Conservation (phyloP, 53 echinoderm and acorn worm genomes). For the Holothuria leucospilota region DNA sequence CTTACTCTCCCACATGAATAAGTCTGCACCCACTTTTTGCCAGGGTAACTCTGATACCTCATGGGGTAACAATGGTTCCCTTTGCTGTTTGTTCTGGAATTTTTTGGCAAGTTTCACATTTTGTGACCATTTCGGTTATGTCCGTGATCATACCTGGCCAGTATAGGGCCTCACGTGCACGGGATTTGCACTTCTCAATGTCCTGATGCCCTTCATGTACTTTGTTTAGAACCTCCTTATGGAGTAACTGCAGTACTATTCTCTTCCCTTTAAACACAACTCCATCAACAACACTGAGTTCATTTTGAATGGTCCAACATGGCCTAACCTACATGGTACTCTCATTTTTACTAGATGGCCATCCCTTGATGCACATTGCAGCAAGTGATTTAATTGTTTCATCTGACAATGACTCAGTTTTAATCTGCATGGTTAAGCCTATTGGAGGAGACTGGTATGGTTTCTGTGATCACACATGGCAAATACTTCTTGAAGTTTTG, state of each 20-base stretch:
- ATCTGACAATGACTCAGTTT: neutral
- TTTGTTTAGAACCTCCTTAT: slow-evolving; percentile 47
- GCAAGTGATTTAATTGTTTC: neutral
- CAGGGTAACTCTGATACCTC: slow-evolving; percentile 42
- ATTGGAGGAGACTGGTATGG: neutral
- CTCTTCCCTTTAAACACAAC: slow-evolving; percentile 59
- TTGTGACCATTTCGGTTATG: neutral
- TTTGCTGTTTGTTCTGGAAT: slow-evolving; percentile 21
- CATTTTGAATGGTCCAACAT: slow-evolving; percentile 52
- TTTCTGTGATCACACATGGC: neutral
- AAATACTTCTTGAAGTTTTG: neutral
- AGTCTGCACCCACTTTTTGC: slow-evolving; percentile 46
- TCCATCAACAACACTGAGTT: slow-evolving; percentile 39
- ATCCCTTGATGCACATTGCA: slow-evolving; percentile 22
- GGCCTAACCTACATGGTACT: slow-evolving; percentile 29
- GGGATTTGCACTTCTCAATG: slow-evolving; percentile 53
- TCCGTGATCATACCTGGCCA: slow-evolving; percentile 52
- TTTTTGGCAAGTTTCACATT: slow-evolving; percentile 24
- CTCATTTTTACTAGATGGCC: neutral
- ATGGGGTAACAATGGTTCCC: slow-evolving; percentile 36
- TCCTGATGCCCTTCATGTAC: slow-evolving; percentile 63
- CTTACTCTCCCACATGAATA: slow-evolving; percentile 21
- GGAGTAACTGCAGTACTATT: slow-evolving; percentile 47
- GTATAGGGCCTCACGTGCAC: slow-evolving; percentile 56
- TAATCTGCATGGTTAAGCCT: neutral